Conservation (phyloP, 1,140 invertebrate genomes). For the Diachasma alloeum region DNA sequence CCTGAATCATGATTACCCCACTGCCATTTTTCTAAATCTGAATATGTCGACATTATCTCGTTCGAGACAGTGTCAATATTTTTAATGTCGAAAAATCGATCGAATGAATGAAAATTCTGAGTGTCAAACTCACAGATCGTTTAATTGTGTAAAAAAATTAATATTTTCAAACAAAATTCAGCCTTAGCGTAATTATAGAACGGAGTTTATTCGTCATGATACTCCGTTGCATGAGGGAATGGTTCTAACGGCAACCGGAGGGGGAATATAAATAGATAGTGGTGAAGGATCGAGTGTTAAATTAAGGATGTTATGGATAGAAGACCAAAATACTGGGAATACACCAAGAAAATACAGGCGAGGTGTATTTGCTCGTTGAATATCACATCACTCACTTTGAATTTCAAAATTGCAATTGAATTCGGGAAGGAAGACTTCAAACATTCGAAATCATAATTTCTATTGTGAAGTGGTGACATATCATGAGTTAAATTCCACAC, state of each 20-base stretch:
- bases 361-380: not conserved
- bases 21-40: not conserved
- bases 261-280: not conserved
- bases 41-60: slow-evolving; percentile 16
- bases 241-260: not conserved
- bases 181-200: slow-evolving; percentile 1
- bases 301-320: not conserved
- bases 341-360: not conserved
- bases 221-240: not conserved
- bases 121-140: not conserved
- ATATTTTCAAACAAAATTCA: slow-evolving; percentile 17
- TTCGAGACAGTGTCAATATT: slow-evolving; percentile 18
- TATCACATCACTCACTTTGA: not conserved
- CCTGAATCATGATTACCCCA: slow-evolving; percentile 23
- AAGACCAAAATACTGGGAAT: not conserved
- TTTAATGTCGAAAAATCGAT: not conserved
- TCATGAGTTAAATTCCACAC: too few relatives aligned
- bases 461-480: too few relatives aligned
- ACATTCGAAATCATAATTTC: too few relatives aligned
- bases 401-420: too few relatives aligned
- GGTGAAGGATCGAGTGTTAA: not conserved
- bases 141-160: slow-evolving; percentile 36
- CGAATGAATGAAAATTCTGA: slow-evolving; percentile 29
- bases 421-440: too few relatives aligned
- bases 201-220: not conserved